phyloP scores from a whole-genome alignment of 1,140 invertebrate species.

The Steinernema feltiae region DNA sequence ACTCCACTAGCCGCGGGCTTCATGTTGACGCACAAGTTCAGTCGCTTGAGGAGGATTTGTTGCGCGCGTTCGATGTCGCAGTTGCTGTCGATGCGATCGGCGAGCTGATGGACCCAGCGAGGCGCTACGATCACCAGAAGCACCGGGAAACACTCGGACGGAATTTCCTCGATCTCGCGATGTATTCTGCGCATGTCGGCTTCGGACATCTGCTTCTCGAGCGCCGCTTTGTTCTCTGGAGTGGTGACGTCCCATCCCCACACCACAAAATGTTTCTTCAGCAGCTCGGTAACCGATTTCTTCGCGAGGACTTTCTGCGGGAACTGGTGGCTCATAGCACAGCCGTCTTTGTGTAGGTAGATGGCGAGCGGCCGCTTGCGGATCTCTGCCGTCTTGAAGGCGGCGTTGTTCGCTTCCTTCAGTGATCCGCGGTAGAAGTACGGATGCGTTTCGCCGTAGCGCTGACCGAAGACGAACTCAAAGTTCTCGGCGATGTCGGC shows the following conservation, averaged over 20 bases:
- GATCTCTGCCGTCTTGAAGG: not conserved
- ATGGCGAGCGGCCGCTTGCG: not conserved
- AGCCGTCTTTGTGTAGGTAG: not conserved
- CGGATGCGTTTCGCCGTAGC: not conserved
- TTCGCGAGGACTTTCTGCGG: not conserved
- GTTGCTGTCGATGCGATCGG: not conserved
- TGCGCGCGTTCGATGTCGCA: not conserved
- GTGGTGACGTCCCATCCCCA: not conserved
- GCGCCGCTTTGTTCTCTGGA: not conserved
- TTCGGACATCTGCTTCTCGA: not conserved
- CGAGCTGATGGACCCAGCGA: not conserved
- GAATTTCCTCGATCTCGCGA: not conserved
- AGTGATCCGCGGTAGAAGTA: not conserved
- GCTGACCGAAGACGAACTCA: not conserved
- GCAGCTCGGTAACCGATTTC: not conserved
- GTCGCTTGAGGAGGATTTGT: not conserved
- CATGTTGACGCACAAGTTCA: not conserved
- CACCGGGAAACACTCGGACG: not conserved
- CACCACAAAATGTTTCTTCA: not conserved
- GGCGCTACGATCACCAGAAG: not conserved
- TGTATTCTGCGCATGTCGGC: not conserved
- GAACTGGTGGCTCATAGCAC: not conserved
- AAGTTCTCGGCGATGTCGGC: not conserved
- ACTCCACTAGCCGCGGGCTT: not conserved
- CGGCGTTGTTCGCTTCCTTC: not conserved